Evolutionary conservation across 2,888 invertebrate genomes (phyloP).

Genomic region (Dascillus cervinus): DNA sequence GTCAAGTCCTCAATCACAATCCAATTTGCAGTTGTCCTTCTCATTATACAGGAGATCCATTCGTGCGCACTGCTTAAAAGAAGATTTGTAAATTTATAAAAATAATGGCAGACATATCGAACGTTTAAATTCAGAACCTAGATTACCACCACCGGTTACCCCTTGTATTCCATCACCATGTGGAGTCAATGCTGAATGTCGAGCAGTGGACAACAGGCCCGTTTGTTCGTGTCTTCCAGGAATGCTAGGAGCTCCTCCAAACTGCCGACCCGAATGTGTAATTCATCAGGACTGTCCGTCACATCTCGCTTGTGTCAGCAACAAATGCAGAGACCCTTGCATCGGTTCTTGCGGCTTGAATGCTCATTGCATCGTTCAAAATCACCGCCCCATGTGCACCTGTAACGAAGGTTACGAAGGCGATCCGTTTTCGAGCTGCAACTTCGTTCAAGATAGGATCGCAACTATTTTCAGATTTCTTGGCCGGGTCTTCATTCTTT

Average conservation of each 20-base stretch:
- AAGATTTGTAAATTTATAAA: conserved; percentile 16
- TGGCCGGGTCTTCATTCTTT: conserved; percentile 24
- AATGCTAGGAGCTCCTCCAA: conserved; percentile 71
- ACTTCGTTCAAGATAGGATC: conserved; percentile 43
- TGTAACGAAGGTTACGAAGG: conserved; percentile 70
- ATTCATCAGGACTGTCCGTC: conserved; percentile 73
- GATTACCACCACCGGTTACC: conserved; percentile 40
- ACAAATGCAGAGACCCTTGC: conserved; percentile 70
- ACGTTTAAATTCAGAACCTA: no score
- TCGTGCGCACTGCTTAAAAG: conserved; percentile 46
- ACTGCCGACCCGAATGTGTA: conserved; percentile 69
- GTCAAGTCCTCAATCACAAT: conserved; percentile 54
- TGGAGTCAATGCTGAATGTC: conserved; percentile 62
- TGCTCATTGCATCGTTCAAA: conserved; percentile 64
- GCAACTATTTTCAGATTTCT: conserved; percentile 1
- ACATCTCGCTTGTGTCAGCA: conserved; percentile 61
- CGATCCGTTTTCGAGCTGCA: conserved; percentile 72
- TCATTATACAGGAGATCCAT: conserved; percentile 53
- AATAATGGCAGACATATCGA: no score
- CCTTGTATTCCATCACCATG: conserved; percentile 70
- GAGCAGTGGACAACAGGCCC: conserved; percentile 54
- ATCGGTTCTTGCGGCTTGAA: conserved; percentile 69
- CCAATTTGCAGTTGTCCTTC: conserved; percentile 57
- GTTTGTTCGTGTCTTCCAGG: conserved; percentile 67
- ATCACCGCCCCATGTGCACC: conserved; percentile 68